Evolutionary conservation across 2,888 invertebrate genomes (phyloP).

Genomic region (Sesia bembeciformis): DNA sequence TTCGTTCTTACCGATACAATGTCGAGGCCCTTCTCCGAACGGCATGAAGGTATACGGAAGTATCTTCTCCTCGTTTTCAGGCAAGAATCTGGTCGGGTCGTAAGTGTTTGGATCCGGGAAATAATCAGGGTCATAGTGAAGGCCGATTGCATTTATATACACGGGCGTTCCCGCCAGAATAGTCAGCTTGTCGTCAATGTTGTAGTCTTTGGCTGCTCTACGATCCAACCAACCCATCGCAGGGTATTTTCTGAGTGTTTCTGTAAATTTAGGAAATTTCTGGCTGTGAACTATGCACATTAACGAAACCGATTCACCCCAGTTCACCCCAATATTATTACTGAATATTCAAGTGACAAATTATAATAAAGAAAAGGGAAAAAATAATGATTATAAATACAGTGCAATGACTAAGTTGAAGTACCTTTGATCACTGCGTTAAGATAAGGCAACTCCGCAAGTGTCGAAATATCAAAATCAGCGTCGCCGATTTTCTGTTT

Average conservation of each 20-base stretch:
- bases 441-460: conserved; percentile 24
- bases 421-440: conserved; percentile 35
- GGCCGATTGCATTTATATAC: conserved; percentile 28
- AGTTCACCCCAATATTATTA: too few species aligned
- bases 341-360: too few species aligned
- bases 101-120: conserved; percentile 43
- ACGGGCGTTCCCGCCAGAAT: conserved; percentile 31
- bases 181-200: conserved; percentile 29
- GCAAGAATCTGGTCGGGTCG: conserved; percentile 41
- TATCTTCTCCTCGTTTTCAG: conserved; percentile 27
- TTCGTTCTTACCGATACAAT: conserved; percentile 42
- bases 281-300: too few species aligned
- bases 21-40: conserved; percentile 52
- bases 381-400: too few species aligned
- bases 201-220: conserved; percentile 30
- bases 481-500: conserved; percentile 16
- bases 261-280: conserved; percentile 14
- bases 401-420: too few species aligned
- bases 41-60: conserved; percentile 43
- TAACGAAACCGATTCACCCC: too few species aligned
- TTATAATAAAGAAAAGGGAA: too few species aligned
- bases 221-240: conserved; percentile 34
- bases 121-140: conserved; percentile 36
- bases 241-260: conserved; percentile 41
- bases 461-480: conserved; percentile 14